phyloP scores from a whole-genome alignment of 2,888 invertebrate genomes.

The Bombyx huttoni region DNA sequence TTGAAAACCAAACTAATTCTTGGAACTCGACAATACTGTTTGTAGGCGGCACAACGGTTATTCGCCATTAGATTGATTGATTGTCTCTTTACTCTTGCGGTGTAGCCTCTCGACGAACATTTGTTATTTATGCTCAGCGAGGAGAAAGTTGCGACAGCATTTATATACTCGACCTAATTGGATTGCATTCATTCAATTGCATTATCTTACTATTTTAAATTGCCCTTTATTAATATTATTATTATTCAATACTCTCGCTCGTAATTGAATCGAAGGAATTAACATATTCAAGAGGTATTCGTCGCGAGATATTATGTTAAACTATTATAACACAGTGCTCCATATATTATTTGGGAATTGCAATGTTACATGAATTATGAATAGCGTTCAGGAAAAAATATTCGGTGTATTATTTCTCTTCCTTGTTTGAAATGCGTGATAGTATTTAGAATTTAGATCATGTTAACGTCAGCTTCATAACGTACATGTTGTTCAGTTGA shows the following conservation, averaged over 20 bases:
- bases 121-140: slow-evolving; percentile 11
- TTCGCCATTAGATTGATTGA: slow-evolving; percentile 21
- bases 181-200: slow-evolving; percentile 1
- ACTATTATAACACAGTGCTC: too few relatives aligned
- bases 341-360: too few relatives aligned
- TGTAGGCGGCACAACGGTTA: slow-evolving; percentile 19
- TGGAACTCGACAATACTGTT: slow-evolving; percentile 6
- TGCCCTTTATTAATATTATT: not conserved
- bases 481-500: slow-evolving; percentile 3
- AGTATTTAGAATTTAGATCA: slow-evolving; percentile 17
- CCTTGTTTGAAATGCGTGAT: slow-evolving; percentile 8
- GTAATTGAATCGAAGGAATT: not conserved
- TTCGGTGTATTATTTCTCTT: not conserved
- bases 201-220: not conserved
- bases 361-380: not conserved
- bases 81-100: slow-evolving; percentile 14
- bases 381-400: not conserved
- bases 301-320: too few relatives aligned
- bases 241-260: not conserved
- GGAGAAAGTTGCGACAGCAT: slow-evolving; percentile 15
- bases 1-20: slow-evolving; percentile 8
- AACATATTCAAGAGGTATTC: not conserved
- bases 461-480: slow-evolving; percentile 16
- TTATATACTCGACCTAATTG: slow-evolving; percentile 3
- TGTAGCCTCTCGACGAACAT: slow-evolving; percentile 9